Conservation (phyloP, 2,797 vertebrate species). For the Cheirogaleus major region DNA sequence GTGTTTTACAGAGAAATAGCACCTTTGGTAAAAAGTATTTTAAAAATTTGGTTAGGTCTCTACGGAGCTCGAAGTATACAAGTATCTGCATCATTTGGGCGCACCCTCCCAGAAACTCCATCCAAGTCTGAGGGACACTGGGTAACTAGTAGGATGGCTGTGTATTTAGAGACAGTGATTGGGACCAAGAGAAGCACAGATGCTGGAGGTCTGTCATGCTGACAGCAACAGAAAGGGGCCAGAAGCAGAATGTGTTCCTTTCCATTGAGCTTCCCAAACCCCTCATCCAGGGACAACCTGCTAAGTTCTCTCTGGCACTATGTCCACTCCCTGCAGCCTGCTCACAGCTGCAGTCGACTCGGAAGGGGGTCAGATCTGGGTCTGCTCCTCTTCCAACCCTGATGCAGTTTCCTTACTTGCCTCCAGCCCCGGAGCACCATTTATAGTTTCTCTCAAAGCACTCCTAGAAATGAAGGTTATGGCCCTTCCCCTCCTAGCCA, state of each 20-base stretch:
- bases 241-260: neutral
- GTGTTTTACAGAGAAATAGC: slow-evolving; percentile 86
- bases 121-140: neutral
- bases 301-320: neutral
- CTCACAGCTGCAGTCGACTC: neutral
- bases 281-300: neutral
- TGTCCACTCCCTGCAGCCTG: neutral
- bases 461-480: slow-evolving; percentile 56
- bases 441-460: slow-evolving; percentile 50
- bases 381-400: neutral
- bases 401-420: slow-evolving; percentile 35
- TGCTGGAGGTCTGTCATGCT: neutral
- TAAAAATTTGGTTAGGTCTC: slow-evolving; percentile 68
- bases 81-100: slow-evolving; percentile 40
- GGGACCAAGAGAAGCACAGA: slow-evolving; percentile 2
- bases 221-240: neutral
- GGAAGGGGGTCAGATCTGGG: neutral
- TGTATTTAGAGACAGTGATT: slow-evolving; percentile 61
- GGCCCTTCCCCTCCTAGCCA: slow-evolving; percentile 73
- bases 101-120: neutral
- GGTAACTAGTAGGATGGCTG: slow-evolving; percentile 51
- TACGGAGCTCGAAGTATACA: slow-evolving; percentile 23
- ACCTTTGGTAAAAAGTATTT: slow-evolving; percentile 87
- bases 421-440: neutral
- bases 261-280: neutral